A percentile compares a stretch with the other conserved stretches of the same genome.
Evolutionary conservation across 2,113 vertebrate species (phyloP).

Genomic region (Climacteris rufus): DNA sequence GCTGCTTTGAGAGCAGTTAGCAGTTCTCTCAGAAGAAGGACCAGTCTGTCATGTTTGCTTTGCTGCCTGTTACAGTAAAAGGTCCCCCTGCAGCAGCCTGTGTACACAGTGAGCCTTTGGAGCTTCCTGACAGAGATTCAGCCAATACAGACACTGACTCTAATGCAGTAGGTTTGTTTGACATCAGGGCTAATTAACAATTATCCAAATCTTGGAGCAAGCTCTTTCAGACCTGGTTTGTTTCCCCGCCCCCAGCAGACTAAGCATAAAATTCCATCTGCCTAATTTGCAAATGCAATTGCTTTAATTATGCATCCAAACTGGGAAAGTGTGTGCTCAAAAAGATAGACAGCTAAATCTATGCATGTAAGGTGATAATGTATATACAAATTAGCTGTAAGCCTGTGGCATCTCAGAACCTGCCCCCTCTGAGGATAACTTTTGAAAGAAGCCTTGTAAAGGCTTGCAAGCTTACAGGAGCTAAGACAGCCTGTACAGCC

Average conservation of each 20-base stretch:
- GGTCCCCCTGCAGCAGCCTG: background rate
- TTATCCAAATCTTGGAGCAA: background rate
- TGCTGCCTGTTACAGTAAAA: background rate
- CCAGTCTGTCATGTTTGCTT: background rate
- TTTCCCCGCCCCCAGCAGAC: background rate
- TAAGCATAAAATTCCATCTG: slow-evolving; percentile 14
- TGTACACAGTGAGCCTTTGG: background rate
- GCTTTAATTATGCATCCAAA: slow-evolving; percentile 37
- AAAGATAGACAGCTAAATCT: background rate
- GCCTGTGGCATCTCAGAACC: background rate
- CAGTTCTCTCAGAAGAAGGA: background rate
- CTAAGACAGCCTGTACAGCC: background rate
- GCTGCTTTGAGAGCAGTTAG: background rate
- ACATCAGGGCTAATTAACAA: slow-evolving; percentile 20
- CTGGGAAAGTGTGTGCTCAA: background rate
- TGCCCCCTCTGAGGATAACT: background rate
- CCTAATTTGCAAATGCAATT: slow-evolving; percentile 28
- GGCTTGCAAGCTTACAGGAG: background rate
- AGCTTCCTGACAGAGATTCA: background rate
- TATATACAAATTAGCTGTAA: background rate
- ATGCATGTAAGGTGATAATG: background rate
- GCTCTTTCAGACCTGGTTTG: slow-evolving; percentile 13
- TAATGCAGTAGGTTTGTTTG: slow-evolving; percentile 23
- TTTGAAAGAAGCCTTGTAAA: background rate
- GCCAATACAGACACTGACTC: background rate